Evolutionary conservation across 2,888 invertebrate species (phyloP), one percentile per base, ranked within the genome.

Genomic region (Megaustenia siamemsis): DNA sequence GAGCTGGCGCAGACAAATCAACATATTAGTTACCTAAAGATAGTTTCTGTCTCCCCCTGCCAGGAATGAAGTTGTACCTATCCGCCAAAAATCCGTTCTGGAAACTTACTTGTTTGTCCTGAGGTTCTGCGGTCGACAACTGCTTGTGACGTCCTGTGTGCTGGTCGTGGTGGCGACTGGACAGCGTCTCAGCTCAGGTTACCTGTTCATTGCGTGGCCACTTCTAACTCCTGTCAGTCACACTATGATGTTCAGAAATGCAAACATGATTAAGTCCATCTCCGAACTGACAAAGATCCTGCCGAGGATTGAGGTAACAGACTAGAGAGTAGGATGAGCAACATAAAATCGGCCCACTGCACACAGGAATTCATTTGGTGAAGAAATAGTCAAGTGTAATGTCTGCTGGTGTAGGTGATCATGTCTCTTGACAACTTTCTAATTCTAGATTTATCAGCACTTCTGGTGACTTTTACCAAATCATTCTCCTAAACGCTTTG

Each of bases 261-360:
- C 73, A 21, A 73, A 60, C 71, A 82, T 40, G 1, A 10, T 73
- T 12, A 82, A 82, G 32, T 28, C 5, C 2, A 38, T 45, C n/a
- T 40, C 43, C 12, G 82, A 82, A 73, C 38, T 82, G 56, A 35
- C n/a, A 3, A 82, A 73, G 28, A 40, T 60, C 8, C 35, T 73
- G 21, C 43, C 38, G 21, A 82, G 82, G 60, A 56, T 82, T 15
- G 82, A 82, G 82, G 82, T 82, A 82, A 82, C 69, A n/a, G n/a
- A n/a, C n/a, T n/a, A n/a, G n/a, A n/a, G n/a, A n/a, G n/a, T n/a
- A n/a, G n/a, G n/a, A n/a, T n/a, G n/a, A n/a, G n/a, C n/a, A n/a
- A n/a, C n/a, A n/a, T n/a, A n/a, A n/a, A n/a, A n/a, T n/a, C n/a
- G n/a, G n/a, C n/a, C n/a, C n/a, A n/a, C n/a, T n/a, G n/a, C n/a